These are phyloP conservation scores for Orussus abietinus DNA, from an alignment of 1,140 invertebrate genomes.

Conservation along the genomic window DNA sequence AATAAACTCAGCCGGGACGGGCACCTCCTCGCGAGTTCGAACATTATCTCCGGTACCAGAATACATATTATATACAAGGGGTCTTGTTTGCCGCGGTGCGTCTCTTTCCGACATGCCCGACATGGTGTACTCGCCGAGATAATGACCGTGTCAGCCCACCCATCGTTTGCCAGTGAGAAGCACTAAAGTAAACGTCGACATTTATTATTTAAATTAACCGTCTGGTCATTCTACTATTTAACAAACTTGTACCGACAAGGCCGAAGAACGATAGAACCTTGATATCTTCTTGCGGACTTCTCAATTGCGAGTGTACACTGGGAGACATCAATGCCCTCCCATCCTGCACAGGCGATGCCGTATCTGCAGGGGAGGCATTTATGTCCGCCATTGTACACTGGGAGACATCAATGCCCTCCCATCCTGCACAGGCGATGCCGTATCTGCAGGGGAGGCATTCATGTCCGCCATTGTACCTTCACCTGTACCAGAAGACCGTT, in stretches of 20 bases:
- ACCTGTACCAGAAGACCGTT: too few species aligned
- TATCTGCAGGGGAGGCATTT: too few species aligned
- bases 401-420: too few species aligned
- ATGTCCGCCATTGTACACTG: too few species aligned
- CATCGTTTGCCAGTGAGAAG: not conserved
- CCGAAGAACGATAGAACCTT: not conserved
- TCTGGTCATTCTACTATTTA: not conserved
- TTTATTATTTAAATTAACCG: slow-evolving; percentile 8
- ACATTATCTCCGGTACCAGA: slow-evolving; percentile 32
- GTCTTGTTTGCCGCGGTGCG: slow-evolving; percentile 25
- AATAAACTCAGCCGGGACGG: slow-evolving; percentile 26
- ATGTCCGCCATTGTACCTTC: too few species aligned
- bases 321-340: too few species aligned
- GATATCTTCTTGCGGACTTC: too few species aligned
- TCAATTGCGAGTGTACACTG: not conserved
- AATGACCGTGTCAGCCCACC: slow-evolving; percentile 9
- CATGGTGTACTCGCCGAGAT: slow-evolving; percentile 19
- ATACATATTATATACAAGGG: slow-evolving; percentile 33
- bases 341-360: too few species aligned
- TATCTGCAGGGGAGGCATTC: too few species aligned
- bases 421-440: too few species aligned
- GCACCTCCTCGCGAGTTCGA: slow-evolving; percentile 25
- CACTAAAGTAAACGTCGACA: not conserved
- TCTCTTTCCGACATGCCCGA: slow-evolving; percentile 22
- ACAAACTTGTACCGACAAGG: not conserved